phyloP scores from a whole-genome alignment of 2,113 vertebrate genomes.

The Genyomyrus donnyi region DNA sequence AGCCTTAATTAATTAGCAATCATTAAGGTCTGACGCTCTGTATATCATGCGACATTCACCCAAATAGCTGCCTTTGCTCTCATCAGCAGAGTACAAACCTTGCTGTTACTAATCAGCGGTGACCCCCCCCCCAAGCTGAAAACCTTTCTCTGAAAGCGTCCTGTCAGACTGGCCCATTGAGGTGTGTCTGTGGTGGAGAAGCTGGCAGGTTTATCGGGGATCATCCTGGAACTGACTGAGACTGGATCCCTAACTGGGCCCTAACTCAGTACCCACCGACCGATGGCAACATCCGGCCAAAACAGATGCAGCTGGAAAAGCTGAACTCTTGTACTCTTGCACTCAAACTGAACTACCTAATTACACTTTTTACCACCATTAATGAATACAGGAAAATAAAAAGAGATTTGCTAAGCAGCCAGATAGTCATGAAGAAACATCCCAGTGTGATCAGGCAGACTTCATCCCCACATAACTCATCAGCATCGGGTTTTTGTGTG shows the following conservation, averaged over 20 bases:
- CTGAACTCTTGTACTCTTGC: not conserved
- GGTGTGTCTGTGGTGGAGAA: not conserved
- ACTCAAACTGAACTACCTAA: not conserved
- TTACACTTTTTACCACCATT: not conserved
- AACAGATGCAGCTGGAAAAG: not conserved
- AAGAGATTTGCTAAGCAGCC: not conserved
- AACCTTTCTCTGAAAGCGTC: not conserved
- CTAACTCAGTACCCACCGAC: not conserved
- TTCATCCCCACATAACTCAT: not conserved
- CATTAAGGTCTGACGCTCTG: not conserved
- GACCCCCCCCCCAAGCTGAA: not conserved
- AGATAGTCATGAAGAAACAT: not conserved
- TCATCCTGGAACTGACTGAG: not conserved
- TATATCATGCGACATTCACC: not conserved
- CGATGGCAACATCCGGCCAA: not conserved
- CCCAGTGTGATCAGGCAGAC: not conserved
- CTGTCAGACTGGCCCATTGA: not conserved
- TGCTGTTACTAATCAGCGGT: not conserved
- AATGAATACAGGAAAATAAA: not conserved
- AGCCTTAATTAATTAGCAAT: not conserved
- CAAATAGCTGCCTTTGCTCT: not conserved
- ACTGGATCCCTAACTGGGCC: not conserved
- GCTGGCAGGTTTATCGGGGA: not conserved
- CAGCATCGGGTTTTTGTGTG: not conserved
- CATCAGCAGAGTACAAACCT: not conserved